These are phyloP conservation scores for Sinosuthora webbiana DNA, from an alignment of 2,113 vertebrate species.

Conservation along the genomic window DNA sequence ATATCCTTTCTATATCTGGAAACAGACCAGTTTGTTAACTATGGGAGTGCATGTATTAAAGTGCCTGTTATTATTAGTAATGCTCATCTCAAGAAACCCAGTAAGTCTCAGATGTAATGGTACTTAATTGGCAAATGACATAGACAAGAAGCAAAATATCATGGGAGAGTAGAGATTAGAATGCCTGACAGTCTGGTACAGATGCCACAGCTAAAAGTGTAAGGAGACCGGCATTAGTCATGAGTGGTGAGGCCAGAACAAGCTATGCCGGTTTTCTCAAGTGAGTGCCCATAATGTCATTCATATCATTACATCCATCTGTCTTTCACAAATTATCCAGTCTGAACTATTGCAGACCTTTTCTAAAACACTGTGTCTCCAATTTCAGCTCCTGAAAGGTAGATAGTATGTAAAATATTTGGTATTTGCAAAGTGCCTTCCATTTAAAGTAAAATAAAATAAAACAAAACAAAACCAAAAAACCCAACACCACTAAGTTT, in stretches of 20 bases:
- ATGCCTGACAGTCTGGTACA: neutral
- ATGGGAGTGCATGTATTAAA: neutral
- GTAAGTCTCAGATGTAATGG: neutral
- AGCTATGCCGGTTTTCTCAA: constrained; percentile 14
- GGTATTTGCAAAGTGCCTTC: neutral
- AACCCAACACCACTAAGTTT: neutral
- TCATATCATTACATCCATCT: neutral
- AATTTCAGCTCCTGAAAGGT: neutral
- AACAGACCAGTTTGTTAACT: neutral
- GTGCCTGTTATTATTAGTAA: neutral
- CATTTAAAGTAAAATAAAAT: neutral
- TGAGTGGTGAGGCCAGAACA: neutral
- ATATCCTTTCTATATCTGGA: constrained; percentile 15
- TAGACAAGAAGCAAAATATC: constrained; percentile 4
- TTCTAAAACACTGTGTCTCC: neutral
- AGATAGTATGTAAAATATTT: neutral
- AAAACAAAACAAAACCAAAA: neutral
- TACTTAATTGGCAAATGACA: constrained; percentile 1
- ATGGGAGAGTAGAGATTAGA: neutral
- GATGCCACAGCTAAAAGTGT: neutral
- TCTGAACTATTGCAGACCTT: neutral
- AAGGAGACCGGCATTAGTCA: neutral
- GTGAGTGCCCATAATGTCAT: neutral
- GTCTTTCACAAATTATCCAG: neutral
- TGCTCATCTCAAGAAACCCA: neutral